Conservation (phyloP, 2,797 vertebrate genomes). For the Borostomias antarcticus region DNA sequence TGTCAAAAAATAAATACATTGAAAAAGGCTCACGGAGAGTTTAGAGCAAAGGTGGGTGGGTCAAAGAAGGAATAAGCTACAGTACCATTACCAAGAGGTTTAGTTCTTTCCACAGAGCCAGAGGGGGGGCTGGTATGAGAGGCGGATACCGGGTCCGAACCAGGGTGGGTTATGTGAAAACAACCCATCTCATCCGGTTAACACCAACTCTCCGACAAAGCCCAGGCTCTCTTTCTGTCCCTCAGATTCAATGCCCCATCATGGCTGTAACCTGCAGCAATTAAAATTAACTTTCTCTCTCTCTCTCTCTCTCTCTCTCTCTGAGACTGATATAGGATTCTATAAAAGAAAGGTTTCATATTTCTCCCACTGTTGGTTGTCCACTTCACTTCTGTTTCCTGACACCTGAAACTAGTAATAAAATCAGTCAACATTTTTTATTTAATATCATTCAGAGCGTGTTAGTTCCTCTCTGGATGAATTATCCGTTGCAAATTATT, state of each 20-base stretch:
- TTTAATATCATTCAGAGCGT: not conserved
- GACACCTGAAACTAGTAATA: not conserved
- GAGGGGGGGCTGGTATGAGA: not conserved
- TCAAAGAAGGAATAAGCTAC: conserved; percentile 10
- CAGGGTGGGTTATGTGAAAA: not conserved
- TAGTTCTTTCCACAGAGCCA: not conserved
- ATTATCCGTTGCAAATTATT: conserved; percentile 20
- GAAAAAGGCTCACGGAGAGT: not conserved
- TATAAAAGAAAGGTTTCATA: not conserved
- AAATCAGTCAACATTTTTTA: not conserved
- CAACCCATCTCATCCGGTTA: not conserved
- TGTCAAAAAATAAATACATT: not conserved
- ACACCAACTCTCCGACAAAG: not conserved
- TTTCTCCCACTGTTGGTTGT: not conserved
- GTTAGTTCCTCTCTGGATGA: not conserved
- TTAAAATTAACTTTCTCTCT: not conserved
- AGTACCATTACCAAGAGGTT: conserved; percentile 15
- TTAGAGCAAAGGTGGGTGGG: not conserved
- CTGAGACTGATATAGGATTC: not conserved
- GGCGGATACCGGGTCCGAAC: not conserved
- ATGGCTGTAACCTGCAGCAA: not conserved
- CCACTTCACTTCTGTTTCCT: not conserved
- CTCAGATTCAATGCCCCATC: conserved; percentile 4
- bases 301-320: not conserved
- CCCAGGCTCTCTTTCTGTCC: not conserved